Evolutionary conservation across 2,888 invertebrate species (phyloP).

Genomic region (Drosophila pseudotalamancana): DNA sequence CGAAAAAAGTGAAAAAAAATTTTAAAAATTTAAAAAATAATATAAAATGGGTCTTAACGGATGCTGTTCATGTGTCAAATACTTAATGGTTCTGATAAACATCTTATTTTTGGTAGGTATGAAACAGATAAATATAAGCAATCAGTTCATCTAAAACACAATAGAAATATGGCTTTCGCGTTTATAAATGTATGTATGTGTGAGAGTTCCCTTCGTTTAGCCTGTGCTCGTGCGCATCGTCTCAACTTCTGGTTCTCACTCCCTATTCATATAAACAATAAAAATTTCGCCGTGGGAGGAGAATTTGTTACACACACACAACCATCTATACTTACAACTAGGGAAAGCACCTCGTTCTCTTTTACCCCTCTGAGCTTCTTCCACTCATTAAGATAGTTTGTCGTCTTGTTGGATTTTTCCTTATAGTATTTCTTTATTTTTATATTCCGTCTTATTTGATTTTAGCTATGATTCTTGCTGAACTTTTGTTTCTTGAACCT

Average conservation of each 20-base stretch:
- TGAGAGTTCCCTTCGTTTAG: slow-evolving; percentile 52
- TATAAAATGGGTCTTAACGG: slow-evolving; percentile 83
- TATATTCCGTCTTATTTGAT: slow-evolving; percentile 47
- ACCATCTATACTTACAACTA: slow-evolving; percentile 26
- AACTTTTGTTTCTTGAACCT: slow-evolving; percentile 34
- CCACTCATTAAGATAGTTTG: slow-evolving; percentile 58
- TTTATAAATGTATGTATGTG: slow-evolving; percentile 31
- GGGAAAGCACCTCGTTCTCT: slow-evolving; percentile 46
- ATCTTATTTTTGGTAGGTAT: slow-evolving; percentile 83
- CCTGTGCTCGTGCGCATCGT: slow-evolving; percentile 59
- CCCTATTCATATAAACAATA: slow-evolving; percentile 66
- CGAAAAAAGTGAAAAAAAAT: slow-evolving; percentile 28
- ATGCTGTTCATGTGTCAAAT: slow-evolving; percentile 84
- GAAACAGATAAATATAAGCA: too few relatives aligned
- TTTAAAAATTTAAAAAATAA: slow-evolving; percentile 19
- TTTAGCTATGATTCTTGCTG: slow-evolving; percentile 39
- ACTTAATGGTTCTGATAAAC: slow-evolving; percentile 83
- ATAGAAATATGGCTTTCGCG: slow-evolving; percentile 24
- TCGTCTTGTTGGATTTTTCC: slow-evolving; percentile 59
- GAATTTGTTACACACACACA: slow-evolving; percentile 36
- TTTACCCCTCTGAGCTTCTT: slow-evolving; percentile 20
- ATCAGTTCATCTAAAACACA: slow-evolving; percentile 64
- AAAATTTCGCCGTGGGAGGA: slow-evolving; percentile 55
- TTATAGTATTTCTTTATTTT: slow-evolving; percentile 52
- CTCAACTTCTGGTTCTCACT: slow-evolving; percentile 43